Evolutionary conservation across 2,113 vertebrate species (phyloP), one percentile per base, ranked within the genome.

Genomic region (Sinocyclocheilus grahami): DNA sequence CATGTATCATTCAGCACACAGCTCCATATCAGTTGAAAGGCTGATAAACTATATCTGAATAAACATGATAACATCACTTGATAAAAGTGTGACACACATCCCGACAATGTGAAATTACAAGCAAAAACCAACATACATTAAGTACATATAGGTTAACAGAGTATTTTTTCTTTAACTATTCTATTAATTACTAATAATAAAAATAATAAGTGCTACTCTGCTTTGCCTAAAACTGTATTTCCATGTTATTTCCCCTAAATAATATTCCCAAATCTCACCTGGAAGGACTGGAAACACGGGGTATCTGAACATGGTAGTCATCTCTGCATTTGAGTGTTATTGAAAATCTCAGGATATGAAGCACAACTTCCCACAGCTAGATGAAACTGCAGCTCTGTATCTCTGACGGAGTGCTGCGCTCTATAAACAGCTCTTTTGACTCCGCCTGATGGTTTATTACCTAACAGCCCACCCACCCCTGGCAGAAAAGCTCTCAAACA

Each of bases 291-390:
- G 93, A 87, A 95, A 95, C 58, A 94, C 91, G 0, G 92, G 87
- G 86, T 92, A 95, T 91, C 94, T 90, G 86, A 94, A 94, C 91
- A 95, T 89, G 11, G 92, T 93, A 69, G 93, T 78, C 94, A 94
- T 95, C 87, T 83, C 82, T 87, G 85, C 30, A 24, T 11, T 46
- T 65, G n/a, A 81, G 30, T 5, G 48, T 51, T 12, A 13, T 46
- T 46, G 22, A 71, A 33, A 72, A 20, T 76, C 78, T 67, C 33
- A 67, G 46, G 39, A 77, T 51, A 53, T 20, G 53, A 83, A 69
- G 51, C 33, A 48, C 55, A 80, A 83, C 18, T 82, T 42, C 22
- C 42, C 62, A 22, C 60, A 27, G n/a, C 63, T 30, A 37, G 30
- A 74, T 58, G 48, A 84, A 74, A 74, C 27, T 74, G 65, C 67